phyloP scores from a whole-genome alignment of 2,888 invertebrate genomes.

The Caenorhabditis plicata region DNA sequence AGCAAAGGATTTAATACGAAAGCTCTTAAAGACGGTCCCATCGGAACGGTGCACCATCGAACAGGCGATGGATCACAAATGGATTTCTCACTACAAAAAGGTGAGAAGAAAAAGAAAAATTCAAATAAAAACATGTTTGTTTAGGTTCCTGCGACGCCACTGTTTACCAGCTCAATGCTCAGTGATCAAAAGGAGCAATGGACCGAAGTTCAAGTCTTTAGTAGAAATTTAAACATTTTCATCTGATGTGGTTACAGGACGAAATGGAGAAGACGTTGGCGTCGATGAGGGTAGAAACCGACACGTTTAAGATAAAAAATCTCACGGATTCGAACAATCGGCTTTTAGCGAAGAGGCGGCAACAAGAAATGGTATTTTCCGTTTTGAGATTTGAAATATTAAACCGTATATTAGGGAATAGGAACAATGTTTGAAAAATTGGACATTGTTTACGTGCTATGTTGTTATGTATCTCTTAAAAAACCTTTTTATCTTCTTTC shows the following conservation, averaged over 20 bases:
- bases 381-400: too few relatives aligned
- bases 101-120: slow-evolving; percentile 65
- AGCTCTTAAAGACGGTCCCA: slow-evolving; percentile 91
- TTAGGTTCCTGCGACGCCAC: slow-evolving; percentile 83
- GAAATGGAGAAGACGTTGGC: slow-evolving; percentile 97
- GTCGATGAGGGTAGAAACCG: slow-evolving; percentile 96
- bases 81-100: slow-evolving; percentile 74
- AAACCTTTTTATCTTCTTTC: too few relatives aligned
- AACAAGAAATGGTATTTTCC: slow-evolving; percentile 21
- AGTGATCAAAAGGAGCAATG: slow-evolving; percentile 88
- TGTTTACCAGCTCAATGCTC: slow-evolving; percentile 85
- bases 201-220: slow-evolving; percentile 82
- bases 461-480: too few relatives aligned
- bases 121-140: neutral
- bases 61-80: slow-evolving; percentile 73
- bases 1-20: slow-evolving; percentile 89
- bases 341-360: slow-evolving; percentile 71
- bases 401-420: too few relatives aligned
- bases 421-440: too few relatives aligned
- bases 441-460: too few relatives aligned
- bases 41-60: slow-evolving; percentile 84
- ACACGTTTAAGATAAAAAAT: slow-evolving; percentile 87
- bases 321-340: slow-evolving; percentile 90
- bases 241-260: slow-evolving; percentile 70
- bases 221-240: neutral